Evolutionary conservation across 2,113 vertebrate genomes (phyloP), one percentile per base, ranked within the genome.

Genomic region (Toxotes jaculatrix): DNA sequence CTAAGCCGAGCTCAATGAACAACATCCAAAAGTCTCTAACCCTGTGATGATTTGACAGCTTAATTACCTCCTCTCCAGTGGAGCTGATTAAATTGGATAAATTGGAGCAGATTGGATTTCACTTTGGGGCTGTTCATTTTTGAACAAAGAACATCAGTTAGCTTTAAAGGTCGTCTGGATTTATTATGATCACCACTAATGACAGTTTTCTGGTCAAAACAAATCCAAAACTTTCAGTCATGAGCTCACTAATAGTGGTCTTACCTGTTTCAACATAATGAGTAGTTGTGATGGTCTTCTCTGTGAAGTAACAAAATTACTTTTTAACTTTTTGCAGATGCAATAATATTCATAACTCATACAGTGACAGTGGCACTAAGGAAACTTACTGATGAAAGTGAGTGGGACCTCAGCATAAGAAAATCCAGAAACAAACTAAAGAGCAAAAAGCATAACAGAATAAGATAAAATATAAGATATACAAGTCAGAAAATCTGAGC

Each of bases 351-450:
- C 5, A 57, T 9, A 57, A 0, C 5, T 42, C 36, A 70, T 9
- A 42, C 8, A 34, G 45, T 1, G 13, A 74, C 4, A 60, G 4
- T 31, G 32, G 11, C 3, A 36, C 7, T 4, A 32, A 32, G 3
- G 36, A 45, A 59, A 94, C 98, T 98, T 96, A 99, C 98, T 97
- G 86, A 97, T 94, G 92, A 97, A 96, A 6, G 97, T 97, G 80
- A 97, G 82, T 31, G 97, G 97, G 89, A 99, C 97, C 90, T 98
- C 97, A 72, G 92, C 87, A 88, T 98, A 99, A 72, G 93, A 93
- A 89, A 91, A 97, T 79, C 97, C 97, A 83, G 94, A 95, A 77
- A 96, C 85, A 92, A 95, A 98, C 98, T 99, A 85, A 60, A 90
- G 91, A 81, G 64, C 38, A 60, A 86, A 87, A 91, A 92, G 7